phyloP scores from a whole-genome alignment of 2,888 invertebrate species.

The Philereme transversata region DNA sequence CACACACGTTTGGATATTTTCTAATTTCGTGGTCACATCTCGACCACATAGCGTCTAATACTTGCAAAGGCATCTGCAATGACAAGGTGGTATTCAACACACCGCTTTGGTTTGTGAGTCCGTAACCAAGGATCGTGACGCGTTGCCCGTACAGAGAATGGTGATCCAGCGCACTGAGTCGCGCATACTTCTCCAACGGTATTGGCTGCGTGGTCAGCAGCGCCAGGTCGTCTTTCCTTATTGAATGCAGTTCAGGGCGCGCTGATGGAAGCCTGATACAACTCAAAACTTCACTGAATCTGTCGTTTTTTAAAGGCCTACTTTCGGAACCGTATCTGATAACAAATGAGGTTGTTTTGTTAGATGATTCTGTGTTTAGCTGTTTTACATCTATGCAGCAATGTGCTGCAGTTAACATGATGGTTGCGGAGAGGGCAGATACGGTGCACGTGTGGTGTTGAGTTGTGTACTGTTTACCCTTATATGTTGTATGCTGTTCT shows the following conservation, averaged over 20 bases:
- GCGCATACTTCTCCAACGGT: not conserved
- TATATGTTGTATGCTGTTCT: not conserved
- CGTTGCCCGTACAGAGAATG: not conserved
- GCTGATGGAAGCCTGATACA: not conserved
- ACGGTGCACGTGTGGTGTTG: not conserved
- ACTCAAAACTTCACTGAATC: not conserved
- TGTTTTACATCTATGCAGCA: not conserved
- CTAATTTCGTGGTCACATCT: not conserved
- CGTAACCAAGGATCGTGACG: not conserved
- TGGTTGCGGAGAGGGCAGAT: not conserved
- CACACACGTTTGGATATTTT: not conserved
- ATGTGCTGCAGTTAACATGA: not conserved
- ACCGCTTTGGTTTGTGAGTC: not conserved
- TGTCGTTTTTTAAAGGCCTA: not conserved
- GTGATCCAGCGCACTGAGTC: not conserved
- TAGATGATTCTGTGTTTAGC: not conserved
- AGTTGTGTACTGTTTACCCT: not conserved
- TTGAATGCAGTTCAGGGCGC: not conserved
- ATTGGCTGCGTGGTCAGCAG: conserved; percentile 1
- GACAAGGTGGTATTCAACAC: not conserved
- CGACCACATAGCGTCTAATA: not conserved
- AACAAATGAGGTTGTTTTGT: not conserved
- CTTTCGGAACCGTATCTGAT: not conserved
- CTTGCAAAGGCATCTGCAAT: not conserved
- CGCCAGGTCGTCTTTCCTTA: not conserved